Evolutionary conservation across 2,888 invertebrate genomes (phyloP), one percentile per base, ranked within the genome.

Genomic region (Trachelus troglodyta): DNA sequence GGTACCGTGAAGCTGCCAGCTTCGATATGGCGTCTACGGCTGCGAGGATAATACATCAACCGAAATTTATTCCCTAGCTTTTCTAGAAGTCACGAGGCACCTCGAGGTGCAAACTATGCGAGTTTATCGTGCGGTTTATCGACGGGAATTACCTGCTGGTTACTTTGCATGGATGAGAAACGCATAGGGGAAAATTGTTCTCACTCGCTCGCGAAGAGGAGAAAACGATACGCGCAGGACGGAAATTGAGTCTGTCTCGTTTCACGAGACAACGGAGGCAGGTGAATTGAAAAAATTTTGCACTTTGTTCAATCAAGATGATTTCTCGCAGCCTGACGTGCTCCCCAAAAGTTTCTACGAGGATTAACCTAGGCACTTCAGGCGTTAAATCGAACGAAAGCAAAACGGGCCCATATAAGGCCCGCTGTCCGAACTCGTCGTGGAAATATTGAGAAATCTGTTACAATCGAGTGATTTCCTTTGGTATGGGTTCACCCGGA

Each of bases 371-470:
- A 56, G 56, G 23, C 71, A 34, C 31, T 31, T 33, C 71, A 0
- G 30, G 75, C 30, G 34, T 33, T 37, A 71, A 76, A 37, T 56
- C 34, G 68, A 77, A 74, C 74, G 56, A 69, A 75, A 30, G 33
- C 40, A 75, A 56, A 75, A 33, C 75, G n/a, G 75, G 34, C 12
- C 77, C 77, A 75, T 77, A 75, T 77, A 77, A 77, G 77, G 77
- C 9, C 23, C 71, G 69, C 33, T 12, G 69, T 12, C 40, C 30
- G 75, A 69, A 74, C 31, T 34, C 33, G 69, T 33, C 30, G 30
- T 34, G 81, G 83, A 87, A 86, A 86, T 85, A 85, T 88, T 86
- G 85, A 84, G 85, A 85, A 86, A 85, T 87, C 87, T 82, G 83
- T 87, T 83, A 83, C 82, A 73, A 77, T 76, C 78, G 78, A 40